Percentiles rank a stretch among this genome's conserved stretches.
Conservation (phyloP, 2,888 invertebrate genomes). For the Ichneumoninae sp. region DNA sequence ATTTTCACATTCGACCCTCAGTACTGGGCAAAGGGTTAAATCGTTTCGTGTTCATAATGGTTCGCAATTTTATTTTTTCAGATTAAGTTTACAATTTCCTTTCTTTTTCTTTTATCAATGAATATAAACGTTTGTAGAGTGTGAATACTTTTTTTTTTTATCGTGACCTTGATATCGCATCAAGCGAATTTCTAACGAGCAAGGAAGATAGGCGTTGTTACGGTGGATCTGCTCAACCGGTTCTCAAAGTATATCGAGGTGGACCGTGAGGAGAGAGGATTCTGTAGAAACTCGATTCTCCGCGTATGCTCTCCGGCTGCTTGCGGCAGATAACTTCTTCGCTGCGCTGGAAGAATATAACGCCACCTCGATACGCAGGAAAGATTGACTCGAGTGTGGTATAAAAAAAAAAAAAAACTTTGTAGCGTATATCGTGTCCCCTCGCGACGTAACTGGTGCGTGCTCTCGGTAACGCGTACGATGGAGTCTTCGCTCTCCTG, state of each 20-base stretch:
- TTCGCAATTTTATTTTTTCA: no score
- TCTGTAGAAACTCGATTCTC: slow-evolving; percentile 36
- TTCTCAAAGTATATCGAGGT: slow-evolving; percentile 55
- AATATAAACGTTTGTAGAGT: no score
- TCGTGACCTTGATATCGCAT: slow-evolving; percentile 58
- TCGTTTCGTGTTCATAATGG: no score
- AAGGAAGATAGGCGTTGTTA: slow-evolving; percentile 18
- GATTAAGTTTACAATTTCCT: no score
- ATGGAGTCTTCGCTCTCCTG: slow-evolving; percentile 34
- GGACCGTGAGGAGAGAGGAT: slow-evolving; percentile 24
- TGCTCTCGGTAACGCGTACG: slow-evolving; percentile 22
- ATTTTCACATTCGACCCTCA: no score
- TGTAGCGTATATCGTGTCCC: slow-evolving; percentile 8
- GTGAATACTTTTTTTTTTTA: background rate
- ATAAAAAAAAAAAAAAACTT: background rate
- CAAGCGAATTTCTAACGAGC: slow-evolving; percentile 59
- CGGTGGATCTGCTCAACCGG: slow-evolving; percentile 58
- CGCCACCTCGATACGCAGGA: slow-evolving; percentile 16
- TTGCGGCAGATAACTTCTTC: background rate
- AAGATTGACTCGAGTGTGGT: background rate
- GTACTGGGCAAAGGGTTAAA: no score
- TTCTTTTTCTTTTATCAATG: no score
- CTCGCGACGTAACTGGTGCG: slow-evolving; percentile 39
- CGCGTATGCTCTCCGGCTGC: background rate
- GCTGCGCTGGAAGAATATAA: slow-evolving; percentile 3